phyloP scores from a whole-genome alignment of 1,140 invertebrate genomes.

The Anadara kagoshimensis region DNA sequence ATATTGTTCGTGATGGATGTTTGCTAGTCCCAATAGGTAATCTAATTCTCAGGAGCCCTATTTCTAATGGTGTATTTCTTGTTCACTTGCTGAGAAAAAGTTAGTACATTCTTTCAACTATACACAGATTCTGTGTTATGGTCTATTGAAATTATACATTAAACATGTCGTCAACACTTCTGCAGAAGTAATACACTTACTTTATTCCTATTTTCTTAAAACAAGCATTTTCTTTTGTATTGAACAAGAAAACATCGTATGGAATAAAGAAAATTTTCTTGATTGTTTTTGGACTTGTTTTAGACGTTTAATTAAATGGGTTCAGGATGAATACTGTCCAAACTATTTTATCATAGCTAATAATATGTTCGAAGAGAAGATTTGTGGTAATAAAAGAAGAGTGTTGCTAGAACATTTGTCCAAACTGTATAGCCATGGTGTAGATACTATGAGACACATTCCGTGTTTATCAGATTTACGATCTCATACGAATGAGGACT shows the following conservation, averaged over 20 bases:
- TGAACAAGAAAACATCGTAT: neutral
- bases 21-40: constrained; percentile 21
- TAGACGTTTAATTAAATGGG: constrained; percentile 12
- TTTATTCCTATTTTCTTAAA: constrained; percentile 34
- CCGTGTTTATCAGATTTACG: too few species aligned
- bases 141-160: constrained; percentile 25
- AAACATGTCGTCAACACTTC: constrained; percentile 3
- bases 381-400: neutral
- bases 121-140: constrained; percentile 25
- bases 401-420: neutral
- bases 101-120: constrained; percentile 27
- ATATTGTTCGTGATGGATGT: constrained; percentile 27
- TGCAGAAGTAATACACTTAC: neutral
- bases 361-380: constrained; percentile 31
- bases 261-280: constrained; percentile 7
- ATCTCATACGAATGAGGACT: too few species aligned
- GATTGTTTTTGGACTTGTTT: constrained; percentile 23
- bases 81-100: constrained; percentile 25
- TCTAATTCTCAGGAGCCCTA: neutral
- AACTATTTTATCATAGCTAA: constrained; percentile 33
- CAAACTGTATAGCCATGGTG: neutral
- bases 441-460: too few species aligned
- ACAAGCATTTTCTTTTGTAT: constrained; percentile 18
- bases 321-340: constrained; percentile 12
- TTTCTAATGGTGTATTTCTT: constrained; percentile 32